phyloP scores from a whole-genome alignment of 23 tunicate genomes.

The Clavelina lepadiformis region DNA sequence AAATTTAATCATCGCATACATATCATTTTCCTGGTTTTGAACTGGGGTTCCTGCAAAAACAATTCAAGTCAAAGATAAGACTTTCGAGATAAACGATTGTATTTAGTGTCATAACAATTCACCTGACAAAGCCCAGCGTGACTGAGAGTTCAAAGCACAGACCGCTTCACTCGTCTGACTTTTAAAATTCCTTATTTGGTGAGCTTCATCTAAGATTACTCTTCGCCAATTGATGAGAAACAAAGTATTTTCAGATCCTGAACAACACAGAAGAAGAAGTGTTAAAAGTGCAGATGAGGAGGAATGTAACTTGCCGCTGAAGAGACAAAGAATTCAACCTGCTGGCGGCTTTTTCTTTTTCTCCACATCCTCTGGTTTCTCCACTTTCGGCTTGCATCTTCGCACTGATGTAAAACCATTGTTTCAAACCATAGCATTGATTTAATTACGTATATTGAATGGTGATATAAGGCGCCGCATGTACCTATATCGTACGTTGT shows the following conservation, averaged over 20 bases:
- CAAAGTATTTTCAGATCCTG: constrained; percentile 35
- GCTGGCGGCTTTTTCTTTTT: neutral
- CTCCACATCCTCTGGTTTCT: neutral
- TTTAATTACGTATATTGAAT: no score
- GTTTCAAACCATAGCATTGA: no score
- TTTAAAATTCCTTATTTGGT: constrained; percentile 70
- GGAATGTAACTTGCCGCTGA: no score
- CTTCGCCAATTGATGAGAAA: constrained; percentile 66
- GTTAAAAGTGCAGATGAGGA: neutral
- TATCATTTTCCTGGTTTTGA: constrained; percentile 71
- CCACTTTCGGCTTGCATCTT: constrained; percentile 8
- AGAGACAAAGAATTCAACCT: neutral
- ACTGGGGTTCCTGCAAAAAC: constrained; percentile 74
- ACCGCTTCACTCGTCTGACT: constrained; percentile 60
- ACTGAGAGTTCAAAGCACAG: constrained; percentile 47
- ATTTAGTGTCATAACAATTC: neutral
- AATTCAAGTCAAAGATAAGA: neutral
- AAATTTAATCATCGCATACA: constrained; percentile 86
- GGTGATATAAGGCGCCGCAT: neutral
- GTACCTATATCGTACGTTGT: constrained; percentile 88
- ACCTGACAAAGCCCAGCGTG: constrained; percentile 96
- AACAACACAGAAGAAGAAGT: neutral
- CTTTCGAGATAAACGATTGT: neutral
- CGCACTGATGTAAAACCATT: constrained; percentile 13
- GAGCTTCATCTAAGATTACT: constrained; percentile 91